Evolutionary conservation across 2,888 invertebrate genomes (phyloP).

Genomic region (Taenaris catops): DNA sequence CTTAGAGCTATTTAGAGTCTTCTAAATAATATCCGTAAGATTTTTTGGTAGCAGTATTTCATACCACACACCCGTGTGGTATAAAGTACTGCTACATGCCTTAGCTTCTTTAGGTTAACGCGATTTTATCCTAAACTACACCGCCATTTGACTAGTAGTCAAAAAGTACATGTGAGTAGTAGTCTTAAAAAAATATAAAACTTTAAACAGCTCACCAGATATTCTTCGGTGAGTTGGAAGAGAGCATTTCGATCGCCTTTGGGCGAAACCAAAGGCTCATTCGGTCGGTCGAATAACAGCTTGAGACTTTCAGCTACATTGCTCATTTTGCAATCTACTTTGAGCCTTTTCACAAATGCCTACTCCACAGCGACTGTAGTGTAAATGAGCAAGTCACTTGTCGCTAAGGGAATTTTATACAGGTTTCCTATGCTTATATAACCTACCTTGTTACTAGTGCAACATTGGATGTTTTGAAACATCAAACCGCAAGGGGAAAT

Average conservation of each 20-base stretch:
- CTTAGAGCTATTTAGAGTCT: too few relatives aligned
- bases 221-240: constrained; percentile 81
- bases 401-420: constrained; percentile 30
- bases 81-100: too few relatives aligned
- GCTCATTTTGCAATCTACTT: constrained; percentile 43
- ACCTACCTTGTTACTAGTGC: constrained; percentile 30
- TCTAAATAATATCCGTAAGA: too few relatives aligned
- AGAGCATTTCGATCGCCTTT: constrained; percentile 80
- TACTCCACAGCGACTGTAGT: constrained; percentile 63
- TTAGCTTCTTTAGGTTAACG: too few relatives aligned
- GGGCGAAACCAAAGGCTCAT: constrained; percentile 81
- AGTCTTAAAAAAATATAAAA: too few relatives aligned
- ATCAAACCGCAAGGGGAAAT: constrained; percentile 20
- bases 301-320: constrained; percentile 39
- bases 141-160: too few relatives aligned
- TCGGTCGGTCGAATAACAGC: constrained; percentile 80
- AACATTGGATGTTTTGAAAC: constrained; percentile 20
- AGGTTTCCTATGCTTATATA: too few relatives aligned
- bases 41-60: too few relatives aligned
- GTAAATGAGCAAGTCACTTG: constrained; percentile 31
- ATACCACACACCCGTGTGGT: too few relatives aligned
- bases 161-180: too few relatives aligned
- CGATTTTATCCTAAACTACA: too few relatives aligned
- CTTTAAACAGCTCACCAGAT: constrained; percentile 83
- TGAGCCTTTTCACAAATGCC: constrained; percentile 22